These are phyloP conservation scores for Herpailurus yagouaroundi DNA, from an alignment of 2,113 vertebrate genomes.

Conservation along the genomic window DNA sequence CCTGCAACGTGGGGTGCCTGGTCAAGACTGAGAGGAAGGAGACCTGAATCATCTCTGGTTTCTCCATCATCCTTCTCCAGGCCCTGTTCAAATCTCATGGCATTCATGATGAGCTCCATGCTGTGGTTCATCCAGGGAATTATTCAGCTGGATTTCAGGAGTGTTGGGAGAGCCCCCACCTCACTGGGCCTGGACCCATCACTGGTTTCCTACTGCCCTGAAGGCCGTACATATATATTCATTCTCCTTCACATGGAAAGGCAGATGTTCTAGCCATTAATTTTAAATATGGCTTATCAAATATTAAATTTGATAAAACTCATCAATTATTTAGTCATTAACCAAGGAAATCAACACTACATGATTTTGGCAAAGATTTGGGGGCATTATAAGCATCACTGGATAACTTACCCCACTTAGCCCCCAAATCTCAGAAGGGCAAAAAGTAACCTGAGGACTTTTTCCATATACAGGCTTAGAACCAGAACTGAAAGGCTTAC, in stretches of 20 bases:
- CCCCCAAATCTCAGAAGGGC: background rate
- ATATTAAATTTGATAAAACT: background rate
- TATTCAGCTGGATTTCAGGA: background rate
- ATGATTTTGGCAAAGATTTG: background rate
- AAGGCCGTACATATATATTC: background rate
- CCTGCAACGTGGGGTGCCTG: background rate
- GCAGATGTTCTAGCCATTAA: background rate
- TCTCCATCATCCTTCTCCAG: background rate
- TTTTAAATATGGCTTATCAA: background rate
- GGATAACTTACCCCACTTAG: background rate
- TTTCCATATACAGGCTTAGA: background rate
- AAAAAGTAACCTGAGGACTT: background rate
- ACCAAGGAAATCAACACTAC: background rate
- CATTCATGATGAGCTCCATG: background rate
- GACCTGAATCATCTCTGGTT: background rate
- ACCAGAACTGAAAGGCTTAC: background rate
- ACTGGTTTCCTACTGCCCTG: background rate
- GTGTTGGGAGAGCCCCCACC: background rate
- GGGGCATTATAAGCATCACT: background rate
- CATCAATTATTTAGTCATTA: background rate
- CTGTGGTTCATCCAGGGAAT: background rate
- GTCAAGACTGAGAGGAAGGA: background rate
- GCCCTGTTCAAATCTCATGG: no score
- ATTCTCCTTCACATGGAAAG: fast-evolving
- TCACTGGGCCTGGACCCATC: background rate